Conservation (phyloP, 1,140 invertebrate genomes). For the Lethrus apterus region DNA sequence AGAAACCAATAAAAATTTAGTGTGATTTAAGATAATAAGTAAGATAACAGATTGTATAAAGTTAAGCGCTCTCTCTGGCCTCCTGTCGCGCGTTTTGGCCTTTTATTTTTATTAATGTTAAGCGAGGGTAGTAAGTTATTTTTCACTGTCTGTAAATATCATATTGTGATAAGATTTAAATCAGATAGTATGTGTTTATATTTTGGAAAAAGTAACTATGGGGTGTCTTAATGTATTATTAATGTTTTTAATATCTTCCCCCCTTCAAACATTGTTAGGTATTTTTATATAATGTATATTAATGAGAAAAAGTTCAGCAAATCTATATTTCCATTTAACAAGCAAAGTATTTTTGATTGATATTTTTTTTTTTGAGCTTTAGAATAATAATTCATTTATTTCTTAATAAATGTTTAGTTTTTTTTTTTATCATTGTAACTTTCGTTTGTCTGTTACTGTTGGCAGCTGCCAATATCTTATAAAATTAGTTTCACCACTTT, state of each 20-base stretch:
- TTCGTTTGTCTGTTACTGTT: no score
- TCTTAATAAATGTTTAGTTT: background rate
- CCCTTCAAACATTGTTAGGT: background rate
- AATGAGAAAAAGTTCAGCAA: background rate
- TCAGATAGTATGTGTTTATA: slow-evolving; percentile 25
- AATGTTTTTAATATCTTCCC: background rate
- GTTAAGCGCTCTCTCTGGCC: slow-evolving; percentile 22
- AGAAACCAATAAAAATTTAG: slow-evolving; percentile 6
- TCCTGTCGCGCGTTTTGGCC: background rate
- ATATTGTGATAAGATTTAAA: slow-evolving; percentile 32
- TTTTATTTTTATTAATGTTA: background rate
- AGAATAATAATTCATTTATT: no score
- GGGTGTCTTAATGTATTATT: background rate
- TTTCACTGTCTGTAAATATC: slow-evolving; percentile 29
- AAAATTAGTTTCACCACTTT: no score
- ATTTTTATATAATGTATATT: slow-evolving; percentile 12
- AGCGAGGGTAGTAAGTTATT: slow-evolving; percentile 9
- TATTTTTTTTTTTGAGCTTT: no score
- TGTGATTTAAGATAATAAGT: slow-evolving; percentile 13
- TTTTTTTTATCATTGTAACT: background rate
- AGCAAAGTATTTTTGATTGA: slow-evolving; percentile 2
- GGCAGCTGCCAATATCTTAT: no score
- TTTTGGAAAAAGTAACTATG: slow-evolving; percentile 16
- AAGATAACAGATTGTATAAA: slow-evolving; percentile 22
- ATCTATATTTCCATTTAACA: background rate